Percentiles rank a stretch among this genome's conserved stretches.
Conservation (phyloP, 2,888 invertebrate species). For the Drosophila tanythrix region DNA sequence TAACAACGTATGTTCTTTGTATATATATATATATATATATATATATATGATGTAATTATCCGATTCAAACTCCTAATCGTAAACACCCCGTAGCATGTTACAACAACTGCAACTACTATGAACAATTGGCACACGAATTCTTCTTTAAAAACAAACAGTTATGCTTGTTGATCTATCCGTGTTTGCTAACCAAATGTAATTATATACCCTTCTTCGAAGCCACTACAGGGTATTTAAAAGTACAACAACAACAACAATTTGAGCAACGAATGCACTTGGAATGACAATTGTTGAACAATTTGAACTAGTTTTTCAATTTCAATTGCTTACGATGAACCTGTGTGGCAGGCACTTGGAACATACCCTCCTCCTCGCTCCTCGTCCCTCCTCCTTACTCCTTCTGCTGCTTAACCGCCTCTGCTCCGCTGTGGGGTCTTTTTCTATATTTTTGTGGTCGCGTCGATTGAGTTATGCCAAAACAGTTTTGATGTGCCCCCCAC, state of each 20-base stretch:
- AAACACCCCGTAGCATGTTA: background rate
- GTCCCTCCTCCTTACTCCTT: background rate
- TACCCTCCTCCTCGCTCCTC: background rate
- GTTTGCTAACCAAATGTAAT: background rate
- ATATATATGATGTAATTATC: background rate
- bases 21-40: background rate
- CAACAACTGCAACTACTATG: background rate
- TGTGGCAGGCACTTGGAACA: background rate
- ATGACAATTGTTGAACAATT: constrained; percentile 32
- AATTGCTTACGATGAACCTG: constrained; percentile 24
- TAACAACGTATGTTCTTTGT: background rate
- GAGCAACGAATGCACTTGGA: constrained; percentile 32
- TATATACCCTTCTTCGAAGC: background rate
- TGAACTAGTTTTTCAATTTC: constrained; percentile 46
- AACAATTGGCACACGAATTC: background rate
- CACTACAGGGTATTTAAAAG: background rate
- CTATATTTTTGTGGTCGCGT: background rate
- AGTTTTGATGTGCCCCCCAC: background rate
- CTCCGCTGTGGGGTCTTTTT: background rate
- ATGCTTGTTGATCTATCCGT: background rate
- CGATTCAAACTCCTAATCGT: background rate
- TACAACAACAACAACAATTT: constrained; percentile 1
- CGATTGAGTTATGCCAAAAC: constrained; percentile 20
- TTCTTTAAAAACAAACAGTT: background rate
- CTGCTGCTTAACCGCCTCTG: background rate